Percentiles rank a stretch among this genome's conserved stretches.
phyloP scores from a whole-genome alignment of 2,888 invertebrate genomes.

The Myathropa florea region DNA sequence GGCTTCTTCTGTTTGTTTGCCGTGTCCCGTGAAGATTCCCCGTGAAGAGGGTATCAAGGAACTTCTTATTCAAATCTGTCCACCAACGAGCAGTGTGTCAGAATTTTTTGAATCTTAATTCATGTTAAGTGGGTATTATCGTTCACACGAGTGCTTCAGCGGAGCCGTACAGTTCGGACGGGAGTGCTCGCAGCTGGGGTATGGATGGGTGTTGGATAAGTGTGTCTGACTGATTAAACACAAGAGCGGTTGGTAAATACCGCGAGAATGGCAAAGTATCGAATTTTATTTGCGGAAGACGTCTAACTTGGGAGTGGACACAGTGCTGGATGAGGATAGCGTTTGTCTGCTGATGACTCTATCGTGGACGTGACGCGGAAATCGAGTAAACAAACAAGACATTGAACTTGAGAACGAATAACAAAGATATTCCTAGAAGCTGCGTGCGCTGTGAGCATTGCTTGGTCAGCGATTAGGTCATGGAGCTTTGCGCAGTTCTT shows the following conservation, averaged over 20 bases:
- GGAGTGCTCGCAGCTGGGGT: constrained; percentile 6
- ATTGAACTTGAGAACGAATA: background rate
- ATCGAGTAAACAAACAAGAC: background rate
- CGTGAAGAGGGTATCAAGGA: constrained; percentile 4
- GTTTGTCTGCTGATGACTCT: background rate
- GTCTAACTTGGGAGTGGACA: background rate
- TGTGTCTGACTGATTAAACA: constrained; percentile 4
- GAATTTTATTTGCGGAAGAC: background rate
- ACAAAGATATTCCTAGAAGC: background rate
- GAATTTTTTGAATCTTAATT: constrained; percentile 6
- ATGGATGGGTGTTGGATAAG: background rate
- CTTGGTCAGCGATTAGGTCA: background rate
- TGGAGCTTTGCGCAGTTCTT: background rate
- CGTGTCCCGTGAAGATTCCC: background rate
- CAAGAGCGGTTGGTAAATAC: background rate
- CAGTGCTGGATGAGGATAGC: background rate
- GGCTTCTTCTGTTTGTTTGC: constrained; percentile 6
- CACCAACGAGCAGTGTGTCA: background rate
- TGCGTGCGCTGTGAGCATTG: background rate
- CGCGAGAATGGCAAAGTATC: background rate
- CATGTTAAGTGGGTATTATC: constrained; percentile 49
- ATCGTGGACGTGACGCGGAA: constrained; percentile 20
- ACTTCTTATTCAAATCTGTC: constrained; percentile 1
- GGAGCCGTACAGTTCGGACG: background rate
- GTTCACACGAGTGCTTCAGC: constrained; percentile 9